A percentile compares a stretch with the other conserved stretches of the same genome.
Conservation (phyloP, 2,888 invertebrate species). For the Lepetodrilus schrolli region DNA sequence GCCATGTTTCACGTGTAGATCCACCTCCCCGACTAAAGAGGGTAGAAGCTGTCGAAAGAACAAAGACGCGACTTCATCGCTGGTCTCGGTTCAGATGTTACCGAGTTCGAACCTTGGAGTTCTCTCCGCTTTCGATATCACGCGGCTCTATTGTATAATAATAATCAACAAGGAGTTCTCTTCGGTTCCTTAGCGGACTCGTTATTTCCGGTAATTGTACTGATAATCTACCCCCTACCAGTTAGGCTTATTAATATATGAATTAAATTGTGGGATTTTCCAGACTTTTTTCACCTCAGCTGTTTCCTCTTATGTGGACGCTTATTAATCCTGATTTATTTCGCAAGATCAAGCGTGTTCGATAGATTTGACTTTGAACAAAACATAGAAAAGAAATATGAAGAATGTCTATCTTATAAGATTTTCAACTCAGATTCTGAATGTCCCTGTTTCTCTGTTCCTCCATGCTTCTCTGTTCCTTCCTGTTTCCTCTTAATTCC, state of each 20-base stretch:
- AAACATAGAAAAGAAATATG: too few species aligned
- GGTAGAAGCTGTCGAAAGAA: conserved; percentile 25
- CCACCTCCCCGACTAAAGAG: conserved; percentile 12
- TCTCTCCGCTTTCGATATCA: not conserved
- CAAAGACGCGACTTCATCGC: conserved; percentile 16
- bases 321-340: too few species aligned
- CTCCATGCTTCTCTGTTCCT: too few species aligned
- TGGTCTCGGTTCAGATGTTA: not conserved
- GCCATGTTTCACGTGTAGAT: conserved; percentile 10
- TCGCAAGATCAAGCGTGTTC: too few species aligned
- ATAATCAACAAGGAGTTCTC: not conserved
- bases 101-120: conserved; percentile 4
- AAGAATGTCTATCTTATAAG: too few species aligned
- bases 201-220: conserved; percentile 16
- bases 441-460: too few species aligned
- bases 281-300: too few species aligned
- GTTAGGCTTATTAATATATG: conserved; percentile 19
- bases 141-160: conserved; percentile 7
- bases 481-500: too few species aligned
- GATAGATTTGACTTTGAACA: too few species aligned
- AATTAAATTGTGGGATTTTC: too few species aligned
- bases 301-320: too few species aligned
- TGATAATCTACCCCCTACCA: conserved; percentile 26
- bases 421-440: too few species aligned
- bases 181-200: not conserved